Conservation (phyloP, 2,797 vertebrate species). For the Channa striata region DNA sequence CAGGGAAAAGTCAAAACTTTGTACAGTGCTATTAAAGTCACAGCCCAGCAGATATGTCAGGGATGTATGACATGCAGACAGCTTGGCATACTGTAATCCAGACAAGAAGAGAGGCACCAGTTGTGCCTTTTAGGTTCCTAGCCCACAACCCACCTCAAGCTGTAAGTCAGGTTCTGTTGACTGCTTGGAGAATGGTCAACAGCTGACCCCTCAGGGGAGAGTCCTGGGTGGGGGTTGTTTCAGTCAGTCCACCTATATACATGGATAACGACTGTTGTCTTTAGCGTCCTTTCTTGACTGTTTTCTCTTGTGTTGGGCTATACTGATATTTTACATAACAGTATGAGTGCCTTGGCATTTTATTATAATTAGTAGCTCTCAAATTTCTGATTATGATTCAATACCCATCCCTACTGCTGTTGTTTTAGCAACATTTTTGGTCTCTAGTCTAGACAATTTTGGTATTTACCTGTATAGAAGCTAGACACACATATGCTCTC, state of each 20-base stretch:
- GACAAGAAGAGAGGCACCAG: slow-evolving; percentile 47
- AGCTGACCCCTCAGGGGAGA: slow-evolving; percentile 41
- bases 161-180: slow-evolving; percentile 51
- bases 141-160: slow-evolving; percentile 8
- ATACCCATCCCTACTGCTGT: not conserved
- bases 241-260: slow-evolving; percentile 34
- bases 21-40: slow-evolving; percentile 39
- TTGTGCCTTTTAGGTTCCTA: slow-evolving; percentile 24
- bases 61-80: slow-evolving; percentile 47
- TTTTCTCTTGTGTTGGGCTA: not conserved
- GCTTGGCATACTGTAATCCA: slow-evolving; percentile 55
- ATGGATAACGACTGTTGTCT: not conserved
- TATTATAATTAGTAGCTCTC: slow-evolving; percentile 5
- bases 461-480: not conserved
- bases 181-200: slow-evolving; percentile 52
- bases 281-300: slow-evolving; percentile 1
- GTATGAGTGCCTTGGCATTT: slow-evolving; percentile 10
- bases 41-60: slow-evolving; percentile 38
- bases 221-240: slow-evolving; percentile 29
- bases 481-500: not conserved
- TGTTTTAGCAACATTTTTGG: slow-evolving; percentile 5
- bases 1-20: slow-evolving; percentile 12
- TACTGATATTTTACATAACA: slow-evolving; percentile 8
- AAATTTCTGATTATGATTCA: not conserved
- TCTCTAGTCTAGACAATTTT: no score